A percentile compares a stretch with the other conserved stretches of the same genome.
These are phyloP conservation scores for Neolamprologus devosi DNA, from an alignment of 2,113 vertebrate genomes.

Conservation along the genomic window DNA sequence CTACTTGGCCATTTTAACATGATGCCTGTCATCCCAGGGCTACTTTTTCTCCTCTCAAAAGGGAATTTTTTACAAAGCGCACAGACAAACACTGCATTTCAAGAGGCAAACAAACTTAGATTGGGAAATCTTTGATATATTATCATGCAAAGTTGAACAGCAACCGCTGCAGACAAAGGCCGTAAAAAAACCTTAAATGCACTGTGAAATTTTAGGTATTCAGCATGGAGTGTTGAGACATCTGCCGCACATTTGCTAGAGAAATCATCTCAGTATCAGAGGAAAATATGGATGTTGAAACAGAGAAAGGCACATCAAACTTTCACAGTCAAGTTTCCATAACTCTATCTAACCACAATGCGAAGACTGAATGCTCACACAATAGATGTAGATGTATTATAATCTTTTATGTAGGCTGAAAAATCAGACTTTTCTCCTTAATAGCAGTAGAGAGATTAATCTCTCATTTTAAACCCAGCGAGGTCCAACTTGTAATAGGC, in stretches of 20 bases:
- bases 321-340: not conserved
- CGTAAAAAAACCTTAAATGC: not conserved
- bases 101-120: constrained; percentile 57
- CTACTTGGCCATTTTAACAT: constrained; percentile 60
- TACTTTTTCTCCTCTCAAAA: constrained; percentile 33
- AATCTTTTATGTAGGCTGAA: not conserved
- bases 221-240: not conserved
- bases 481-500: not conserved
- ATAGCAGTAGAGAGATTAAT: not conserved
- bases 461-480: not conserved
- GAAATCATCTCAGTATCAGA: not conserved
- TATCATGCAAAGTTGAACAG: constrained; percentile 50
- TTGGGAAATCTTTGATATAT: constrained; percentile 62
- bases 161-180: constrained; percentile 3
- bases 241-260: constrained; percentile 22
- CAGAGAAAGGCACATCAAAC: not conserved
- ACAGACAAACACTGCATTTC: constrained; percentile 44
- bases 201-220: constrained; percentile 28
- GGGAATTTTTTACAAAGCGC: constrained; percentile 46
- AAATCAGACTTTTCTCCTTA: fast-evolving
- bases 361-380: not conserved
- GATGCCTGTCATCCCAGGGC: constrained; percentile 51
- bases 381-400: not conserved
- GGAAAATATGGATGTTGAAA: not conserved
- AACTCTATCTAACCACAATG: not conserved